Evolutionary conservation across 1,140 invertebrate species (phyloP).

Genomic region (Mesaphorura yosii): DNA sequence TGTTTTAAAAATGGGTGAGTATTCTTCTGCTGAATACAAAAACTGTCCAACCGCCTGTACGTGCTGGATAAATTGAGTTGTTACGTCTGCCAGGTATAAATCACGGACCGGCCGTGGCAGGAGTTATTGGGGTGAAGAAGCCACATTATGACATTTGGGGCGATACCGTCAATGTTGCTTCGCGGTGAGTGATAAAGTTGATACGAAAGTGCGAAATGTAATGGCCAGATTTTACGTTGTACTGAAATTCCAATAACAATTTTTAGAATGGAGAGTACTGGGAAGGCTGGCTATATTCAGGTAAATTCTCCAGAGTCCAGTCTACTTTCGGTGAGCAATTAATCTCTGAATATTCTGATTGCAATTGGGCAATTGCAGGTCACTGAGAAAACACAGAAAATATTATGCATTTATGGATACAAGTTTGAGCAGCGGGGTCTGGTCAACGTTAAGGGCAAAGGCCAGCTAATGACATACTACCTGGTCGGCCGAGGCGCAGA

Average conservation of each 20-base stretch:
- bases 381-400: constrained; percentile 78
- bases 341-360: neutral
- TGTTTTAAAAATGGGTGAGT: constrained; percentile 75
- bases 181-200: too few species aligned
- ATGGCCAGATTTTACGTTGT: too few species aligned
- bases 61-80: neutral
- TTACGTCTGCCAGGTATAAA: neutral
- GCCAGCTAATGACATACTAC: constrained; percentile 89
- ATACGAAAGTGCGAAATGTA: too few species aligned
- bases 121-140: constrained; percentile 71
- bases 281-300: constrained; percentile 87
- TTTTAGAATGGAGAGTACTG: constrained; percentile 96
- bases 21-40: constrained; percentile 9
- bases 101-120: too few species aligned
- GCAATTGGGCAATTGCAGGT: too few species aligned
- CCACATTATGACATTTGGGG: constrained; percentile 96
- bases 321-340: neutral
- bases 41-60: constrained; percentile 60
- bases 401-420: constrained; percentile 75
- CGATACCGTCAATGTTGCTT: constrained; percentile 91
- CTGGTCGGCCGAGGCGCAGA: constrained; percentile 52
- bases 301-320: constrained; percentile 41
- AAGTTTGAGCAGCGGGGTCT: constrained; percentile 81
- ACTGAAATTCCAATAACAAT: too few species aligned
- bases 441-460: constrained; percentile 88